phyloP scores from a whole-genome alignment of 2,113 vertebrate genomes.

The Clarias batrachus region DNA sequence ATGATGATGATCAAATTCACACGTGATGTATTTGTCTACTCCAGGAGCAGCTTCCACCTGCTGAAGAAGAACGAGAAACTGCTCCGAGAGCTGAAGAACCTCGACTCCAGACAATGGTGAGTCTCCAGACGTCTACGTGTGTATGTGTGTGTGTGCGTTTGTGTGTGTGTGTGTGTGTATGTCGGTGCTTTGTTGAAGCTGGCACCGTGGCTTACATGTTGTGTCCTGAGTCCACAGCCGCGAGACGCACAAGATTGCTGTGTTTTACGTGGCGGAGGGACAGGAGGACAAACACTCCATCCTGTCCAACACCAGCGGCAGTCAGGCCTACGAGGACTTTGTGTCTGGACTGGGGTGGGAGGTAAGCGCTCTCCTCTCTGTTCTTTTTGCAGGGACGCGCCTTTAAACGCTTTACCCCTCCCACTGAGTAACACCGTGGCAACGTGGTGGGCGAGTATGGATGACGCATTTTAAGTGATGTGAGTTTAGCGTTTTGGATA shows the following conservation, averaged over 20 bases:
- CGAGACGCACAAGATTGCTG: slow-evolving; percentile 98
- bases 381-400: not conserved
- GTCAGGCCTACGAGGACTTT: slow-evolving; percentile 97
- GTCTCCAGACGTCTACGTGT: not conserved
- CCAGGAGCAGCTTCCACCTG: slow-evolving; percentile 94
- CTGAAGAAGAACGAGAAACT: slow-evolving; percentile 98
- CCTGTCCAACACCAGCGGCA: slow-evolving; percentile 92
- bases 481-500: not conserved
- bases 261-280: slow-evolving; percentile 97
- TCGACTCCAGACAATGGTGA: slow-evolving; percentile 98
- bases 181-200: not conserved
- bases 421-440: not conserved
- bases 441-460: not conserved
- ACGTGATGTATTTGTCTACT: not conserved
- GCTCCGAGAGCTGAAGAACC: slow-evolving; percentile 93
- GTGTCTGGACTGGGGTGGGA: slow-evolving; percentile 98
- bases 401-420: not conserved
- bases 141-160: no score
- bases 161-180: not conserved
- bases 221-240: slow-evolving; percentile 73
- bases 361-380: slow-evolving; percentile 70
- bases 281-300: slow-evolving; percentile 99
- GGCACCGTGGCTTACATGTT: not conserved
- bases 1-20: not conserved
- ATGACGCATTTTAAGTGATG: not conserved